Conservation (phyloP, 2,113 vertebrate genomes). For the Camelus bactrianus region DNA sequence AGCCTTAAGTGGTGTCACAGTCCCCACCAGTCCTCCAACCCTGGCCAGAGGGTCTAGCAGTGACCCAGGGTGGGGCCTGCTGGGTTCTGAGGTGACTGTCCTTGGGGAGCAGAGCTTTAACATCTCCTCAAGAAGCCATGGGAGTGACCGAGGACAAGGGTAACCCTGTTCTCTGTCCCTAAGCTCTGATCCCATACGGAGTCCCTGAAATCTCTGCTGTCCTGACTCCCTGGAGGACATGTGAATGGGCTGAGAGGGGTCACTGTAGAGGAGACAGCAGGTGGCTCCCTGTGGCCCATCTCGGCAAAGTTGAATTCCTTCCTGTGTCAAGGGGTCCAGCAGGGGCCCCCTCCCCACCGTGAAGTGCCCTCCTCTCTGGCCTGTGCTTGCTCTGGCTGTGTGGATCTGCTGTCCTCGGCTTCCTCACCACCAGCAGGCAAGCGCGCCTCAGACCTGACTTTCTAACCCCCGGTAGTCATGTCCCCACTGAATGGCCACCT, state of each 20-base stretch:
- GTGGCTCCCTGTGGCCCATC: not conserved
- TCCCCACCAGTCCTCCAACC: not conserved
- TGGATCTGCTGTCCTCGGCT: not conserved
- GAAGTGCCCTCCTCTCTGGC: not conserved
- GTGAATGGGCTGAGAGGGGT: not conserved
- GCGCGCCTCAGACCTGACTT: not conserved
- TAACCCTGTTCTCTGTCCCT: not conserved
- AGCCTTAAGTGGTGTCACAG: not conserved
- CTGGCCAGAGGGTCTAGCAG: not conserved
- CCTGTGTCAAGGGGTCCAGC: not conserved
- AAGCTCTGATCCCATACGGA: not conserved
- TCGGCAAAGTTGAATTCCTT: not conserved
- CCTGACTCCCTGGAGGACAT: not conserved
- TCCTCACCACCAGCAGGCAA: not conserved
- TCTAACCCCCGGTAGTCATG: fast-evolving
- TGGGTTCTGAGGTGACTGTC: not conserved
- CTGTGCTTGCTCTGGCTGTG: conserved; percentile 15
- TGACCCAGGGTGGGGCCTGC: not conserved
- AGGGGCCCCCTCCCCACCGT: fast-evolving
- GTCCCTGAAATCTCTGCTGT: not conserved
- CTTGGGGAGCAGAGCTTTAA: not conserved
- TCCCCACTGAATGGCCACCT: not conserved
- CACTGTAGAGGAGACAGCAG: not conserved
- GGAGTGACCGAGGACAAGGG: not conserved
- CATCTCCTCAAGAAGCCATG: not conserved